phyloP scores from a whole-genome alignment of 2,888 invertebrate genomes.

The Dimorphilus gyrociliatus region DNA sequence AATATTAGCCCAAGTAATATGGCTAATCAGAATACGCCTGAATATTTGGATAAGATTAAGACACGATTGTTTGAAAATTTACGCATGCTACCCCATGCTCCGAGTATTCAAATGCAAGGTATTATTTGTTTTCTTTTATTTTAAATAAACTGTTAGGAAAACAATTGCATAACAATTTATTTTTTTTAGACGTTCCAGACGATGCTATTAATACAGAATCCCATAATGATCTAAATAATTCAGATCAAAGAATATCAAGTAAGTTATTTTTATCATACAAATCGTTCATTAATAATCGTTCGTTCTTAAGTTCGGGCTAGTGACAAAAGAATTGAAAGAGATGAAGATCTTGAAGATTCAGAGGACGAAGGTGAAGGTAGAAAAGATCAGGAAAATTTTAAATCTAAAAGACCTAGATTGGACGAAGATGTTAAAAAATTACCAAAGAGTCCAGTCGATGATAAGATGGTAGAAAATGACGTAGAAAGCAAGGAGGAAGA shows the following conservation, averaged over 20 bases:
- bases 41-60: conserved; percentile 96
- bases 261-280: too few species aligned
- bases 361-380: conserved; percentile 67
- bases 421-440: conserved; percentile 16
- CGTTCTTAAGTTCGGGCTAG: conserved; percentile 37
- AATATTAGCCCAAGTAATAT: conserved; percentile 98
- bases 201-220: conserved; percentile 35
- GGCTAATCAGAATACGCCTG: conserved; percentile 93
- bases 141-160: background rate
- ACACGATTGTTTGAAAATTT: conserved; percentile 82
- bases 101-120: conserved; percentile 69
- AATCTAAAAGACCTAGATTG: conserved; percentile 22
- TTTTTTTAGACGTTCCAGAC: conserved; percentile 28
- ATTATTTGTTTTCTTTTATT: conserved; percentile 4
- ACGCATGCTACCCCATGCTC: conserved; percentile 89
- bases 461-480: too few species aligned
- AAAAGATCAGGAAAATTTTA: conserved; percentile 19
- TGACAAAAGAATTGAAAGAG: conserved; percentile 84
- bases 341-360: conserved; percentile 62
- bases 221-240: conserved; percentile 57
- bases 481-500: too few species aligned
- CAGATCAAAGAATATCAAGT: conserved; percentile 57
- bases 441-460: too few species aligned
- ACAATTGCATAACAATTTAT: too few species aligned
- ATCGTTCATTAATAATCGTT: background rate